Percentiles rank a stretch among this genome's conserved stretches.
Conservation (phyloP, 2,797 vertebrate species). For the Oceanodroma leucorhoa region DNA sequence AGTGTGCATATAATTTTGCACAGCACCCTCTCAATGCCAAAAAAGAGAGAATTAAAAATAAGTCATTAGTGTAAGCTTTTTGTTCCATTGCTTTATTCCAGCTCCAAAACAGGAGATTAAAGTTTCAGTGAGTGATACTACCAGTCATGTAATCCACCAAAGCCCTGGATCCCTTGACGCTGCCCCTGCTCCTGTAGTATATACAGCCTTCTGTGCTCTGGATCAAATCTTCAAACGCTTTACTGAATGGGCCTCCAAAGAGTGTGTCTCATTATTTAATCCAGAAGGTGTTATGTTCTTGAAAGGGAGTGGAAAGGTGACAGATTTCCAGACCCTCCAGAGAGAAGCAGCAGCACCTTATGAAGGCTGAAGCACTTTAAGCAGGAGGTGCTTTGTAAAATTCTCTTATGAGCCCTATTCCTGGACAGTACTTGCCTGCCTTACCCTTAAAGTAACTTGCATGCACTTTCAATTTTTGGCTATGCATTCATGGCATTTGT, state of each 20-base stretch:
- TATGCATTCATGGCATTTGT: neutral
- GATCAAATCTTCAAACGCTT: neutral
- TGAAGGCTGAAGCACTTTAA: neutral
- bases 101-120: slow-evolving; percentile 17
- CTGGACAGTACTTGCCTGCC: neutral
- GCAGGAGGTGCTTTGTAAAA: neutral
- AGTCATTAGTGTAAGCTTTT: neutral
- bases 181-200: neutral
- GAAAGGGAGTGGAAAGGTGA: neutral
- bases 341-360: neutral
- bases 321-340: neutral
- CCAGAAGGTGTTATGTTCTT: neutral
- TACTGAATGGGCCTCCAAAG: neutral
- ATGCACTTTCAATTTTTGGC: neutral
- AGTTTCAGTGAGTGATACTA: neutral
- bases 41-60: neutral
- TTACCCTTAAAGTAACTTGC: neutral
- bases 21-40: neutral
- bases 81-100: neutral
- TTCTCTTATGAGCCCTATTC: neutral
- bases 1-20: neutral
- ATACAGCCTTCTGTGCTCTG: neutral
- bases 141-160: neutral
- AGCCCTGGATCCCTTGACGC: neutral
- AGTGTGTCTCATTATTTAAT: neutral